Conservation (phyloP, 2,113 vertebrate species). For the Anhinga rufa region DNA sequence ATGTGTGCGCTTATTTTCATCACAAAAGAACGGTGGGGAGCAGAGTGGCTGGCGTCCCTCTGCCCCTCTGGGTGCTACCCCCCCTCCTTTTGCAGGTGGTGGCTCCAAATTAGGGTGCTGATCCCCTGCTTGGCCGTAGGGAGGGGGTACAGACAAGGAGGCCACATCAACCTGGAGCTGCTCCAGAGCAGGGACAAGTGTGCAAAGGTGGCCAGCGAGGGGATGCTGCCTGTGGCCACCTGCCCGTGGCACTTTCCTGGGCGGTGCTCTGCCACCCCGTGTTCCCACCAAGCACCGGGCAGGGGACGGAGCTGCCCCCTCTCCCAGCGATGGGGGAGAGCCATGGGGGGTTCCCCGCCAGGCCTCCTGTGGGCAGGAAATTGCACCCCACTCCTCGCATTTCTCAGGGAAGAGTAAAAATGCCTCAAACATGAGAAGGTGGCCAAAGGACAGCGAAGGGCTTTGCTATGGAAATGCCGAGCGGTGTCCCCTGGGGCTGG, state of each 20-base stretch:
- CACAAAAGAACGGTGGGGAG: fast-evolving
- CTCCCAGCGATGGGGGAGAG: fast-evolving
- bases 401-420: constrained; percentile 26
- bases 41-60: fast-evolving
- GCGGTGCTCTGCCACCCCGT: background rate
- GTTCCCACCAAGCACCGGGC: fast-evolving
- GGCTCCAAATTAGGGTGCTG: background rate
- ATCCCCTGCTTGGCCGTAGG: fast-evolving
- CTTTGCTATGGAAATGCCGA: constrained; percentile 20
- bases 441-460: background rate
- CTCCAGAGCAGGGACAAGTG: background rate
- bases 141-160: background rate
- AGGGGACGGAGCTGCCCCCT: background rate
- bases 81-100: background rate
- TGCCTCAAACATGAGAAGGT: background rate
- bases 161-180: background rate
- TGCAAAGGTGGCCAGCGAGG: fast-evolving
- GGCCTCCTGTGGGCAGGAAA: background rate
- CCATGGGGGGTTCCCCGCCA: background rate
- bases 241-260: fast-evolving
- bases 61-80: background rate
- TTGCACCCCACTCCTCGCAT: background rate
- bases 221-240: background rate
- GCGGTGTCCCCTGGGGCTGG: background rate
- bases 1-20: fast-evolving